Percentiles rank a stretch among this genome's conserved stretches.
Conservation (phyloP, 2,113 vertebrate species). For the Butastur rufipennis region DNA sequence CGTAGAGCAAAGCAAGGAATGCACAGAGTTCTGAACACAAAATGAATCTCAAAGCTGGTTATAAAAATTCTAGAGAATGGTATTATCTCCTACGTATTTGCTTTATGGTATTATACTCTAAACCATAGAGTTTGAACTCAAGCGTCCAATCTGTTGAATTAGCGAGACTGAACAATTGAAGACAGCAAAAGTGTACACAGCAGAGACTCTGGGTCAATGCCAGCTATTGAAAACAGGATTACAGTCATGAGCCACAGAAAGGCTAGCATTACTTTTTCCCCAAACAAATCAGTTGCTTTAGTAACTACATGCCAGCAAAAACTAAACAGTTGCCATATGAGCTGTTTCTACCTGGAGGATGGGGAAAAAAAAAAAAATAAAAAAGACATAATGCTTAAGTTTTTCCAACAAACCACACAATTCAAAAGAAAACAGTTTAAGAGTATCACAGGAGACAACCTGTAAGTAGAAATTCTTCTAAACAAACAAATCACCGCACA, state of each 20-base stretch:
- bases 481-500: neutral
- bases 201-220: neutral
- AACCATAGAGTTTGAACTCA: neutral
- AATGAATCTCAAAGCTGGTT: neutral
- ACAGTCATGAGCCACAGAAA: neutral
- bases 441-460: neutral
- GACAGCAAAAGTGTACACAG: neutral
- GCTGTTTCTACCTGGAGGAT: neutral
- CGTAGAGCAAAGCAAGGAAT: neutral
- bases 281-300: conserved; percentile 40
- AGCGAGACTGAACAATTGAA: neutral
- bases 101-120: neutral
- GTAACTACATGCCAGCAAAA: conserved; percentile 2
- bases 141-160: neutral
- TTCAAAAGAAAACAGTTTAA: neutral
- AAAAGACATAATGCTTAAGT: neutral
- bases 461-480: neutral
- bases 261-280: neutral
- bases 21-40: neutral
- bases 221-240: conserved; percentile 11
- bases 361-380: too few relatives aligned
- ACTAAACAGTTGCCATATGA: neutral
- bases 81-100: neutral
- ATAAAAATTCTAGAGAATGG: neutral
- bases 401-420: neutral